Evolutionary conservation across 2,113 vertebrate species (phyloP), one percentile per base, ranked within the genome.

Genomic region (Lepus europaeus): DNA sequence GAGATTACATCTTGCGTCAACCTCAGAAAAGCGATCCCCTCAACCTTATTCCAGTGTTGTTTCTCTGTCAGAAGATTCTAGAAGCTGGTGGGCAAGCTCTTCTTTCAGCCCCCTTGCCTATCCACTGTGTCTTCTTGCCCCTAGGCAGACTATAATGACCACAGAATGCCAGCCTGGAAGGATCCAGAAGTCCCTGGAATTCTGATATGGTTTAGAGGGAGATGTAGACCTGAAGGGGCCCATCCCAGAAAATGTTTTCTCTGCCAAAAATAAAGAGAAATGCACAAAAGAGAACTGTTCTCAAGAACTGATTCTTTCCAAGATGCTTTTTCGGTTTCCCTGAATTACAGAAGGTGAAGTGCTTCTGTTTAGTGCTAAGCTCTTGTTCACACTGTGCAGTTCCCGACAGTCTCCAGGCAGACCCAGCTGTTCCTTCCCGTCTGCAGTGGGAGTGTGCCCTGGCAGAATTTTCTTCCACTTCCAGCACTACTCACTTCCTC

Each of bases 211-310:
- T 45, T 73, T 61, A 63, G 22, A 91, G 10, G 10, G 20, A 82
- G 10, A 87, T 25, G 33, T 45, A 19, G 49, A 89, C 33, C 45
- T 87, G 25, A 87, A 56, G 17, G 17, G 78, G 64, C n/a, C 29
- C 39, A 68, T 59, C 31, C 68, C 73, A 84, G 86, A 89, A 85
- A 93, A 87, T 31, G 49, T 23, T 59, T 59, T 16, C 56, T 5
- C 56, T 59, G 56, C 56, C 56, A 59, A 59, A 59, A 59, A 59
- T 59, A 92, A 95, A 80, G 68, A 80, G 56, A 31, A 49, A 66
- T 1, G 17, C 66, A 96, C 85, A 93, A 89, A 96, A 96, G 81
- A 87, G 59, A 87, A 73, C 94, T 96, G 80, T 94, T 95, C 87
- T 86, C 68, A 82, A 89, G 83, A 51, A 81, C 16, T 31, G 53